Base-by-base conservation (phyloP, 2,888 invertebrate genomes). In the Sarcophaga carnaria region DNA sequence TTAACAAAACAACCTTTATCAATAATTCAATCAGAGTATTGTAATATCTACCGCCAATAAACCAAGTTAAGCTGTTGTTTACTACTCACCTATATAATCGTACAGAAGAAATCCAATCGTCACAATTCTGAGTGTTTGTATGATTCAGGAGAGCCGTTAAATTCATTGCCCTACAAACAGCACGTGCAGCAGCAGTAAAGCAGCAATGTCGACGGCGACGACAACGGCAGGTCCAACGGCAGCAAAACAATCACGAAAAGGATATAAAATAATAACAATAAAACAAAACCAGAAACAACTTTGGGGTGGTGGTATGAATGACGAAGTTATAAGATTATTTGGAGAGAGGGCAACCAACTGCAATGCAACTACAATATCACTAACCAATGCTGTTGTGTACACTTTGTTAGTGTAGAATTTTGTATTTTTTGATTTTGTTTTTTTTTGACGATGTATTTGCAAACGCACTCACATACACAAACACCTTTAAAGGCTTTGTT, bases 91-190 rank as follows among this genome's bases (percentile, higher is more conserved):
- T 82, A 60, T 74, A 78, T 59, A 79, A 69, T 14, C 82, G 82
- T 25, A 77, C 25, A 79, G 47, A 75, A 82, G 27, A 75, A 70
- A 82, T 78, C 74, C 69, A 78, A 74, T 82, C 47, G 69, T 74
- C 27, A 17, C 59, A 59, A 59, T 45, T 69, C 60, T 22, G 14
- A 70, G 47, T 75, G 64, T 75, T 75, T 20, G 12, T 47, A 64
- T 70, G 20, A 66, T 45, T 66, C 60, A 47, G 63, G 64, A 64
- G 20, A 75, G 37, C 63, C 63, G 74, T 78, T 70, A 60, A 82
- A 82, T 75, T 54, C 82, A 85, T 82, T 85, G 81, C 80, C 85
- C 78, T 78, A 80, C 22, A 75, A 75, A 72, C 49, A 77, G 59
- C 63, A 78, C 69, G 70, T 74, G 6, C 47, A 78, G 67, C 60